Evolutionary conservation across 2,797 vertebrate species (phyloP), one percentile per base, ranked within the genome.

Genomic region (Lemur catta): DNA sequence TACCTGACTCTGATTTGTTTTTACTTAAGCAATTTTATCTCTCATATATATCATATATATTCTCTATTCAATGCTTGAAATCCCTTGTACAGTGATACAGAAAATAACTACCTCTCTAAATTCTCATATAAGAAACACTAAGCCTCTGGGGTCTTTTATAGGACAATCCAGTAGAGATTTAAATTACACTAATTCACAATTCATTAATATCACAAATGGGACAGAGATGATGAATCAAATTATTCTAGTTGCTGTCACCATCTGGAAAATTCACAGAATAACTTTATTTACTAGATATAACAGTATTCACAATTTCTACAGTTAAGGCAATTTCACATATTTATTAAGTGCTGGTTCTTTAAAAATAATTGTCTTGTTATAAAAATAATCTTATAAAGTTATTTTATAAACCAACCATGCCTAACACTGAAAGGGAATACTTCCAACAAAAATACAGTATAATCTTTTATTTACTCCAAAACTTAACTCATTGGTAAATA

Each of bases 221-320:
- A 93, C 97, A 94, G 71, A 95, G 97, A 97, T 57, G 18, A 85
- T 57, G 24, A 96, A 91, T 91, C 55, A 92, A 80, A 91, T 90
- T 97, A 86, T 96, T 20, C 17, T 28, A 89, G 55, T 28, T 95
- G 55, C 79, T 96, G 43, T 96, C 8, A 71, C 18, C 89, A 88
- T 81, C 33, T 74, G 33, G 78, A 97, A 97, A 24, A 96, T 22
- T 94, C 90, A 93, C 6, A 96, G 57, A 98, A 92, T 30, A 71
- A 92, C 89, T 96, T 93, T 87, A 84, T 94, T 91, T 96, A 86
- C 63, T 79, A 94, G 33, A 46, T 84, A 76, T 35, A 67, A 55
- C 10, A 38, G 59, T 59, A 92, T 24, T 52, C 72, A 94, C 20
- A 84, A 26, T 87, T 91, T 93, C 88, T 76, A 52, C 38, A 91